Conservation (phyloP, 2,888 invertebrate species). For the Aradus depressus region DNA sequence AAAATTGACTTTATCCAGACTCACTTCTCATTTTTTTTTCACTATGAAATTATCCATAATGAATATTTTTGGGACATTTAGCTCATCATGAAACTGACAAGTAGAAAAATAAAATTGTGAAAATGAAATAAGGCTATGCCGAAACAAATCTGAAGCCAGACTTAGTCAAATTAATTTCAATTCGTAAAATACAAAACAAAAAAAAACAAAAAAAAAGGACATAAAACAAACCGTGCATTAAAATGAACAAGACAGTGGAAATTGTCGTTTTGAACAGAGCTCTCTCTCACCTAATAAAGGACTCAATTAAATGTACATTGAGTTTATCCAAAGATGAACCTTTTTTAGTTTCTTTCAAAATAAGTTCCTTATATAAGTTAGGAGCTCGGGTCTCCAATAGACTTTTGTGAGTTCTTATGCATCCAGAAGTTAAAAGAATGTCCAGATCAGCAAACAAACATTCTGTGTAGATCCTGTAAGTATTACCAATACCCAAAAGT, state of each 20-base stretch:
- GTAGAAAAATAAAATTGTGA: background rate
- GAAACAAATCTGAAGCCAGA: constrained; percentile 6
- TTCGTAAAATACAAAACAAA: constrained; percentile 1
- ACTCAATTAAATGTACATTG: constrained; percentile 39
- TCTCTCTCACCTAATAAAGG: constrained; percentile 37
- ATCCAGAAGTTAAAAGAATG: constrained; percentile 46
- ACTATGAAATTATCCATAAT: background rate
- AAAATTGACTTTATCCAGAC: too few relatives aligned
- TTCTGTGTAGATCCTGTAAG: constrained; percentile 49
- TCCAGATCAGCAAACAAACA: constrained; percentile 50
- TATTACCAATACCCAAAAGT: too few relatives aligned
- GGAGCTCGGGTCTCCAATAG: constrained; percentile 48
- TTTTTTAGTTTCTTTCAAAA: constrained; percentile 39
- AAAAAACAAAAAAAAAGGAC: constrained; percentile 1
- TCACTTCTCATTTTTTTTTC: too few relatives aligned
- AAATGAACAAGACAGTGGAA: background rate
- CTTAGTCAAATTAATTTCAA: constrained; percentile 1
- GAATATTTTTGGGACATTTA: background rate
- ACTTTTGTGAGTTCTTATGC: constrained; percentile 49
- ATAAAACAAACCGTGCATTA: background rate
- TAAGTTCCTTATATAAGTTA: constrained; percentile 45
- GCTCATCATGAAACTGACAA: background rate
- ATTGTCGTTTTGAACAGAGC: background rate
- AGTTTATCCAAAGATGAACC: constrained; percentile 41
- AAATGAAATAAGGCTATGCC: background rate